These are phyloP conservation scores for Bombus picipes DNA, from an alignment of 1,140 invertebrate species.

Conservation along the genomic window DNA sequence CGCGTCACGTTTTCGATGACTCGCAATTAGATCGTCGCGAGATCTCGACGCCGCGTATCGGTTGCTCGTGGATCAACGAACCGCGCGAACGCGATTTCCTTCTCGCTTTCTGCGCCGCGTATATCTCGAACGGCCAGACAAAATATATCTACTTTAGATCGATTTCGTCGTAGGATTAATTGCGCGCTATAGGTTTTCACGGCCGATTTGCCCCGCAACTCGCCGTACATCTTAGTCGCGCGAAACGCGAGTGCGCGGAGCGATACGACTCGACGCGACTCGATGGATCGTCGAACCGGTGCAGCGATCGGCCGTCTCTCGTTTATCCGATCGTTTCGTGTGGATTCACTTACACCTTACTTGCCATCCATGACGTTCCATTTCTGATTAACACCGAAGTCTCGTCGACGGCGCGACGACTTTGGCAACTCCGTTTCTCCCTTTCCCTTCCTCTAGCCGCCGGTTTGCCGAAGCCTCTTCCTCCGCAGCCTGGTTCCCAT, in stretches of 20 bases:
- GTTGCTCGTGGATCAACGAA: no score
- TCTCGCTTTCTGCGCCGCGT: not conserved
- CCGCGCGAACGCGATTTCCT: not conserved
- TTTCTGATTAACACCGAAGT: slow-evolving; percentile 47
- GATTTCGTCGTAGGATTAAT: not conserved
- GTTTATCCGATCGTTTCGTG: slow-evolving; percentile 27
- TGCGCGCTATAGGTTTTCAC: not conserved
- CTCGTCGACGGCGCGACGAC: slow-evolving; percentile 14
- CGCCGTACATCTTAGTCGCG: not conserved
- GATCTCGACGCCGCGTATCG: no score
- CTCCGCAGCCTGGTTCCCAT: slow-evolving; percentile 64
- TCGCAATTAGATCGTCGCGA: not conserved
- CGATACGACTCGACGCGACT: no score
- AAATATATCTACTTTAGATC: not conserved
- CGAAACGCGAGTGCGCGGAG: not conserved
- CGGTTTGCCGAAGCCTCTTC: not conserved
- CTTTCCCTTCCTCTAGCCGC: not conserved
- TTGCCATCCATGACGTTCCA: not conserved
- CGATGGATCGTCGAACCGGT: no score
- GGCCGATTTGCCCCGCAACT: not conserved
- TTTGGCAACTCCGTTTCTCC: slow-evolving; percentile 43
- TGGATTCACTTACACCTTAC: slow-evolving; percentile 11
- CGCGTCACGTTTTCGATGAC: not conserved
- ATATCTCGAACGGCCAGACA: not conserved
- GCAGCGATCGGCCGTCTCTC: no score